phyloP scores from a whole-genome alignment of 2,888 invertebrate genomes.

The Ormia ochracea region DNA sequence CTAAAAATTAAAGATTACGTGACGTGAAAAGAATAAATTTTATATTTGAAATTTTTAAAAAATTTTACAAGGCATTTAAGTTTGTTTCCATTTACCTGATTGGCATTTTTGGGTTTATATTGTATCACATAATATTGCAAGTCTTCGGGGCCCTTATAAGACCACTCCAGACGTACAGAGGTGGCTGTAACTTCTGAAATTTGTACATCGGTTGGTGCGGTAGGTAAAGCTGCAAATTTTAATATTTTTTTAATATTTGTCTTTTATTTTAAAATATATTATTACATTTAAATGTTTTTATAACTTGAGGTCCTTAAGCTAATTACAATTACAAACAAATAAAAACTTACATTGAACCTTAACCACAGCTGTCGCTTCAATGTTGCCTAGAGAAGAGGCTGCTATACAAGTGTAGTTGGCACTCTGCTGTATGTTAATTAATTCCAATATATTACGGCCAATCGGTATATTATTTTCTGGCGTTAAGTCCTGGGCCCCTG shows the following conservation, averaged over 20 bases:
- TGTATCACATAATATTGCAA: slow-evolving; percentile 97
- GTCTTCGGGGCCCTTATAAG: slow-evolving; percentile 91
- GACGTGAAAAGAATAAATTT: neutral
- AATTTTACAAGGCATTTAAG: no score
- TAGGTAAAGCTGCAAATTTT: slow-evolving; percentile 86
- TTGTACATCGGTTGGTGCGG: slow-evolving; percentile 91
- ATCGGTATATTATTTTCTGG: slow-evolving; percentile 91
- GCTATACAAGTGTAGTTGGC: slow-evolving; percentile 98
- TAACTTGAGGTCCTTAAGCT: no score
- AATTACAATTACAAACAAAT: no score
- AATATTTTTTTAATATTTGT: neutral
- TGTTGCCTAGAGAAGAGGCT: slow-evolving; percentile 93
- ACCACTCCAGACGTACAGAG: slow-evolving; percentile 95
- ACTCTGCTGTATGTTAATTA: slow-evolving; percentile 92
- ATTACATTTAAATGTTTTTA: no score
- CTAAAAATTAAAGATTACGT: slow-evolving; percentile 72
- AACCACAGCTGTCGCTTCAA: slow-evolving; percentile 91
- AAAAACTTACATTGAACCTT: slow-evolving; percentile 97
- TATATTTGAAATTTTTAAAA: neutral
- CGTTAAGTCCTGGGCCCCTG: slow-evolving; percentile 87
- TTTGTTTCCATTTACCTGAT: slow-evolving; percentile 78
- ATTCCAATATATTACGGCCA: slow-evolving; percentile 89
- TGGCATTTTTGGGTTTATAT: slow-evolving; percentile 96
- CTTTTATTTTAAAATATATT: neutral
- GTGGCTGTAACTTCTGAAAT: slow-evolving; percentile 96